phyloP scores from a whole-genome alignment of 2,113 vertebrate genomes.

The Dromas ardeola region DNA sequence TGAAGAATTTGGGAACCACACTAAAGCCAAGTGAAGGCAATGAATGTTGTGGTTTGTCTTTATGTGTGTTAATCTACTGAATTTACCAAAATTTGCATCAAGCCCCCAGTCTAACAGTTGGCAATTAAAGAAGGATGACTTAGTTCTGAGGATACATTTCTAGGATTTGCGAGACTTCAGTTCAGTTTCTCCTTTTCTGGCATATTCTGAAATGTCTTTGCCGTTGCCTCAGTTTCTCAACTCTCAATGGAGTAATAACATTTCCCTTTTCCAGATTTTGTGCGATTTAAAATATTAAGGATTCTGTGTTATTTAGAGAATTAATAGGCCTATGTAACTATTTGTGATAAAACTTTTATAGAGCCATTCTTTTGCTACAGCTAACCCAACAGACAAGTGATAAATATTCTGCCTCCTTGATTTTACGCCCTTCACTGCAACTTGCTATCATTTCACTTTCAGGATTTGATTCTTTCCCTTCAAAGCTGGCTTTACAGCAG shows the following conservation, averaged over 20 bases:
- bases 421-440: not conserved
- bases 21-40: not conserved
- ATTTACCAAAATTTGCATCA: not conserved
- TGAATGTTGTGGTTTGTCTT: not conserved
- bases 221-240: not conserved
- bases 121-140: not conserved
- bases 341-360: not conserved
- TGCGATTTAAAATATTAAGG: not conserved
- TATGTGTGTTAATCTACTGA: too few species aligned
- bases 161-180: not conserved
- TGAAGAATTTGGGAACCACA: not conserved
- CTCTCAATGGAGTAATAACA: not conserved
- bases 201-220: not conserved
- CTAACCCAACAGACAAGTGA: not conserved
- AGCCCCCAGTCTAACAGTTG: rapidly evolving
- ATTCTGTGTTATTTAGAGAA: not conserved
- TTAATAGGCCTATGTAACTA: not conserved
- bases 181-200: not conserved
- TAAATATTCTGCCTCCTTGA: not conserved
- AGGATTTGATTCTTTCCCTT: not conserved
- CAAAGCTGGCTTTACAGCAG: not conserved
- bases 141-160: not conserved
- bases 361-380: not conserved
- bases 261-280: not conserved
- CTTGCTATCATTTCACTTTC: not conserved